Evolutionary conservation across 1,140 invertebrate genomes (phyloP), one percentile per base, ranked within the genome.

Genomic region (Dinoponera quadriceps): DNA sequence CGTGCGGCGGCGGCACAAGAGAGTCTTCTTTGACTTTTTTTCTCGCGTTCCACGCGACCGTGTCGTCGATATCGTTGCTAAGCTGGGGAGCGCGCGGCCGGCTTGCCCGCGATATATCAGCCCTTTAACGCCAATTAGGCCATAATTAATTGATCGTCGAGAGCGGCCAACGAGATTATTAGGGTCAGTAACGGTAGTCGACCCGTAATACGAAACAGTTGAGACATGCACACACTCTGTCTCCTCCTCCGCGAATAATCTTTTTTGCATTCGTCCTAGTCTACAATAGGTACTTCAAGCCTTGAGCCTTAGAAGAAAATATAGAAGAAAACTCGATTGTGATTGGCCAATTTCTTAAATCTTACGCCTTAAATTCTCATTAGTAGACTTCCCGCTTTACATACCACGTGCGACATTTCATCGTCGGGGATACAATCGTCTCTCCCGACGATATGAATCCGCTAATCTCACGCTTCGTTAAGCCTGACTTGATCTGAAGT

Each of bases 91-190:
- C 9, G 11, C 18, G 11, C 22, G 55, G 51, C 33, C 38, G 75
- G 82, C 82, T 66, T 85, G 68, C 78, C 60, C 62, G 54, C 74
- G 84, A 84, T 88, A 84, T 88, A 86, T 78, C 66, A 88, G 65
- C 81, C 82, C 78, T 90, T 90, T 87, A 84, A 84, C 85, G 84
- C 82, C 83, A 90, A 90, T 90, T 90, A 90, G 85, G 85, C 78
- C 83, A 85, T 90, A 90, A 89, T 89, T 90, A 90, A 90, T 90
- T 90, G 89, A 90, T 90, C 87, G 83, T 84, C 78, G 85, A 87
- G 89, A 90, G 71, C 83, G 77, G 66, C 72, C 82, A 88, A 85
- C 85, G 87, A 90, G 82, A 75, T 90, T 90, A 90, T 90, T 90
- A 90, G 59, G 83, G 89, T 87, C 88, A 89, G 33, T 63, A 57